Percentiles rank a stretch among this genome's conserved stretches.
phyloP scores from a whole-genome alignment of 2,797 vertebrate genomes.

The Poecilia picta region DNA sequence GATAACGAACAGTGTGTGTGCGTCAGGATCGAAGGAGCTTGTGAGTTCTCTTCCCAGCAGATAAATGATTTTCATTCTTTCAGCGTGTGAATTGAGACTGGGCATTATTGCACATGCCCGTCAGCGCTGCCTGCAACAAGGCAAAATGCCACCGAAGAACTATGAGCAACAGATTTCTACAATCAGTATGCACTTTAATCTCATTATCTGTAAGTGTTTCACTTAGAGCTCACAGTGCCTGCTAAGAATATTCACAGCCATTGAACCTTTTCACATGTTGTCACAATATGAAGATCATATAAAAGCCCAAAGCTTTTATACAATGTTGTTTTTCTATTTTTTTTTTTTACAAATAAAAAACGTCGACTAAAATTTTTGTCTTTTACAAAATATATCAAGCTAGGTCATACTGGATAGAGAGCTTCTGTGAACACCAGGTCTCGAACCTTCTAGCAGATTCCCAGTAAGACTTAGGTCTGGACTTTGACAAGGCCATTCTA shows the following conservation, averaged over 20 bases:
- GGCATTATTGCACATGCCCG: constrained; percentile 58
- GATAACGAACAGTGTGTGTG: constrained; percentile 41
- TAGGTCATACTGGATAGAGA: not conserved
- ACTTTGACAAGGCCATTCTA: not conserved
- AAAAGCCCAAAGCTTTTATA: not conserved
- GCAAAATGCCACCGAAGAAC: constrained; percentile 34
- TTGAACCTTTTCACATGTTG: not conserved
- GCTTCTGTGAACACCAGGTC: not conserved
- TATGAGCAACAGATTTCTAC: constrained; percentile 9
- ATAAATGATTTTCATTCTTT: constrained; percentile 74
- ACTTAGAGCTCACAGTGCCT: not conserved
- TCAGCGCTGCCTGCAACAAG: constrained; percentile 28
- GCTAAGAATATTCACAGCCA: not conserved
- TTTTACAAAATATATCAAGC: not conserved
- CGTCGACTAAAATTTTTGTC: not conserved
- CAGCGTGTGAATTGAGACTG: constrained; percentile 67
- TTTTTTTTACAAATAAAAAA: not conserved
- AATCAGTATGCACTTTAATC: constrained; percentile 16
- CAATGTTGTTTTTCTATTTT: not conserved
- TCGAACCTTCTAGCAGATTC: not conserved
- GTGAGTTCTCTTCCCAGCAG: constrained; percentile 56
- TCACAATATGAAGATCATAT: not conserved
- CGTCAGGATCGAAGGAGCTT: constrained; percentile 20
- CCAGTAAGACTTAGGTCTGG: not conserved
- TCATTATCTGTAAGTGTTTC: constrained; percentile 11